Percentiles rank a stretch among this genome's conserved stretches.
These are phyloP conservation scores for Camponotus floridanus DNA, from an alignment of 1,140 invertebrate species.

Conservation along the genomic window DNA sequence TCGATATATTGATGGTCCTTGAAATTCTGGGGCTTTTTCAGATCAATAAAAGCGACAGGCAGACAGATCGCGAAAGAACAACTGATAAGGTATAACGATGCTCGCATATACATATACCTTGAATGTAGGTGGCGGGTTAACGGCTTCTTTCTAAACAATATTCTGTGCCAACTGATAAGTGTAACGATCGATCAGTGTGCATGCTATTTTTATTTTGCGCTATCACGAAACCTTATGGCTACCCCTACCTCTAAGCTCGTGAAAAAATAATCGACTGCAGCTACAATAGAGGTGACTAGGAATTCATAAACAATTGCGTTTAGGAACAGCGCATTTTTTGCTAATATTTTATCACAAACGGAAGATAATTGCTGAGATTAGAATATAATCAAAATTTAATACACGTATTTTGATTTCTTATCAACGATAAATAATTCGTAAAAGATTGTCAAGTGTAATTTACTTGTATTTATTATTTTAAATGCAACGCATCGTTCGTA, in stretches of 20 bases:
- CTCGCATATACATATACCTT: slow-evolving; percentile 4
- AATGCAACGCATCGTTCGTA: not conserved
- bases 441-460: not conserved
- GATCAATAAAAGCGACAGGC: not conserved
- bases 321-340: not conserved
- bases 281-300: slow-evolving; percentile 24
- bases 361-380: not conserved
- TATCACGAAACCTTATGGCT: slow-evolving; percentile 56
- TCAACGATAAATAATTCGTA: not conserved
- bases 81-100: slow-evolving; percentile 11
- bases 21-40: not conserved
- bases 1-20: not conserved
- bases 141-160: slow-evolving; percentile 41
- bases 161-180: slow-evolving; percentile 49
- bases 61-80: not conserved
- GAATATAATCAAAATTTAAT: not conserved
- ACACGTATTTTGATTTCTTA: not conserved
- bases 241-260: not conserved
- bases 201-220: slow-evolving; percentile 51
- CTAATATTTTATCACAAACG: not conserved
- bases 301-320: not conserved
- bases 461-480: not conserved
- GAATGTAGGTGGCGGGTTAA: slow-evolving; percentile 56
- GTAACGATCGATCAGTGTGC: slow-evolving; percentile 54
- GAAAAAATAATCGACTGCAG: slow-evolving; percentile 44